Base-by-base conservation (phyloP, 2,888 invertebrate genomes). In the Eilema sororculum region DNA sequence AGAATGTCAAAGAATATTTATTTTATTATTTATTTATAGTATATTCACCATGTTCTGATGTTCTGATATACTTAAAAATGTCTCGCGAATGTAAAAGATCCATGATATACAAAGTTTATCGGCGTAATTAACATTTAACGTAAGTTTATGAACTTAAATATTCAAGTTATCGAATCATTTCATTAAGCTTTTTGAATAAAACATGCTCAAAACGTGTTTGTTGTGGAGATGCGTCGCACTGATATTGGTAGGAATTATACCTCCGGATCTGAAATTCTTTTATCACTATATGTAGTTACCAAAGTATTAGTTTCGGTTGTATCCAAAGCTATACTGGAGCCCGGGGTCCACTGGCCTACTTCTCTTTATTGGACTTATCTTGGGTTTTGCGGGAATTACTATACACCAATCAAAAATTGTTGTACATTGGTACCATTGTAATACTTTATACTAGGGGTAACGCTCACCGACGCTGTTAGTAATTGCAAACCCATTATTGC, bases 131-230 rank as follows among this genome's bases (percentile, higher is more conserved):
- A 37, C 57, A 65, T 46, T 46, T 46, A 46, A 46, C 46, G 3
- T 46, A 46, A 20, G 20, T 46, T 46, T 46, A 46, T 46, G 37
- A 46, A 46, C 20, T 46, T 46, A 20, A 46, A 46, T 46, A 46
- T n/a, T 20, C 52, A 52, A n/a, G 20, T 52, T 52, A n/a, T 52
- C 8, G 52, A 9, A 52, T n/a, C 52, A 52, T 52, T 52, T 52
- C n/a, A 52, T 52, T 52, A n/a, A 52, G 20, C n/a, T 52, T 52
- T 52, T n/a, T 52, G 52, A 52, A 52, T 52, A 52, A 52, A 52
- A 52, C 52, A 52, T 52, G 20, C n/a, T 52, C 52, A n/a, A 52
- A 52, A 52, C 52, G 3, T n/a, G 52, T 52, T 52, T 52, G 20
- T 20, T n/a, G 20, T 52, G 20, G 1, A 52, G 52, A 52, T 52